Base-by-base conservation (phyloP, 2,888 invertebrate species). In the Elmis aenea region DNA sequence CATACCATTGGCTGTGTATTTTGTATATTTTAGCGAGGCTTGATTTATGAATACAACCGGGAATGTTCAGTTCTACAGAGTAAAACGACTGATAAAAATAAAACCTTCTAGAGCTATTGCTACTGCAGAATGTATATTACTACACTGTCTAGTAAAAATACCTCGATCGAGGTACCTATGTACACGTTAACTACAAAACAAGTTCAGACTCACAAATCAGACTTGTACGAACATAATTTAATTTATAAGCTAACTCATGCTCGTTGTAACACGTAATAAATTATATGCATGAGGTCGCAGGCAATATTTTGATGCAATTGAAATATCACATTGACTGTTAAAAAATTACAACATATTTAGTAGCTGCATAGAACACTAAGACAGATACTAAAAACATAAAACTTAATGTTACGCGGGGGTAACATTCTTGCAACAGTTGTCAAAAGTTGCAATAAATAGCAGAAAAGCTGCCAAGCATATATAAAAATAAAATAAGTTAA, bases 141-240 rank as follows among this genome's bases (percentile, higher is more conserved):
- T 33, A 33, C 23, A 25, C 26, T 26, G 25, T 20, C 33, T 26
- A 15, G 21, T 26, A 24, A 26, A 33, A 62, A 59, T 59, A 61
- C 57, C 60, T 56, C 50, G 22, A 36, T 2, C 29, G 54, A 57
- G 58, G 55, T 55, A 59, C 49, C 38, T 51, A 52, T 59, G 52
- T 61, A 58, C 55, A 62, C 54, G 48, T 30, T 38, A 47, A 52
- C 57, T 59, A 60, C 52, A 55, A 57, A 57, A 50, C 58, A 48
- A 50, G 55, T 64, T 66, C 64, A 64, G 64, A 64, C 64, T 66
- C 58, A 55, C 52, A 52, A 55, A 63, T 64, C 66, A 66, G 66
- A 64, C 64, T 66, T 64, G 62, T 62, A 36, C 27, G 29, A 30
- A 23, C 23, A 26, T 15, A 18, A n/a, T n/a, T n/a, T n/a, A n/a